Evolutionary conservation across 2,888 invertebrate genomes (phyloP), one percentile per base, ranked within the genome.

Genomic region (Torymus tubicola): DNA sequence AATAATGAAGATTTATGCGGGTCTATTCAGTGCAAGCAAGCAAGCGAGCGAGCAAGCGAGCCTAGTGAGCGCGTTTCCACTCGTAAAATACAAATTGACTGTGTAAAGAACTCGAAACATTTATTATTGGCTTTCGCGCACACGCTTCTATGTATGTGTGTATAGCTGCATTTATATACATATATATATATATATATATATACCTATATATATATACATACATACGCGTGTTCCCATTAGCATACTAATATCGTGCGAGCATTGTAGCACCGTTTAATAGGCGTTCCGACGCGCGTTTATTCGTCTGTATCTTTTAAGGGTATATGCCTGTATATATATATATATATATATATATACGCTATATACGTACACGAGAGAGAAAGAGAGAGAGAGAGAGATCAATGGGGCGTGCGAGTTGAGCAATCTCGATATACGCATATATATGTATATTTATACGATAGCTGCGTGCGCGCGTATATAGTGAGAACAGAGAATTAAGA

Each of bases 71-170:
- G 42, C 18, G 67, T 77, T 67, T 78, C 78, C 24, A 74, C 70
- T 69, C 78, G 74, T 81, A 81, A 81, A 81, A 61, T 75, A 81
- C 78, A 81, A 81, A 81, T 81, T 81, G 78, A 78, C 71, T 60
- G 65, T 58, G 61, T 50, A 70, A 72, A 80, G 77, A 69, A 78
- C 68, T 65, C 64, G 72, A 74, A 80, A 68, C 81, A 73, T 77
- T 80, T 81, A 77, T 81, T 77, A 69, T 71, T 42, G 31, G 42
- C 52, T 42, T 42, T 42, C 42, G 42, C 8, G 42, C 42, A 42
- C 42, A 8, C 5, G 5, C 5, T 31, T 31, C 5, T 42, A 42
- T 8, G 0, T 42, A 42, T 8, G 50, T 57, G 13, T 73, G 53
- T 57, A 61, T 24, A 50, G 21, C 4, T 55, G n/a, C 8, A 50